phyloP scores from a whole-genome alignment of 2,797 vertebrate species.

The Gila robusta region DNA sequence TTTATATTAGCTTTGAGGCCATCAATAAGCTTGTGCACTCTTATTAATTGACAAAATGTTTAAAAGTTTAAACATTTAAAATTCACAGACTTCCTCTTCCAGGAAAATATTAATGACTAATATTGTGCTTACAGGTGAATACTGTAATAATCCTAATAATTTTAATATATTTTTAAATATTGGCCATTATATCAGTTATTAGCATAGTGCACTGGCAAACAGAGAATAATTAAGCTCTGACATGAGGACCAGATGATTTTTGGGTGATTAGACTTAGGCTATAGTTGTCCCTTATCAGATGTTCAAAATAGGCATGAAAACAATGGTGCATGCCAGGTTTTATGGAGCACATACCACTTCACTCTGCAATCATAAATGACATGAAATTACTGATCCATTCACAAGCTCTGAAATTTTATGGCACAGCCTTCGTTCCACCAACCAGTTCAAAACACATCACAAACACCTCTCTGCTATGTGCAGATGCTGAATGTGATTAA shows the following conservation, averaged over 20 bases:
- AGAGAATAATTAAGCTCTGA: not conserved
- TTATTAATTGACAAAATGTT: not conserved
- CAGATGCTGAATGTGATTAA: not conserved
- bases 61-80: not conserved
- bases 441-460: slow-evolving; percentile 8
- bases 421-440: not conserved
- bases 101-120: not conserved
- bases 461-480: not conserved
- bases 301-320: slow-evolving; percentile 7
- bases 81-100: not conserved
- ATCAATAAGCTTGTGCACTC: not conserved
- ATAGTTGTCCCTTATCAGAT: not conserved
- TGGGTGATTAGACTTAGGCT: not conserved
- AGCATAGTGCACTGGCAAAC: not conserved
- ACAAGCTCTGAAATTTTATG: not conserved
- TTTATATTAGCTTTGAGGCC: not conserved
- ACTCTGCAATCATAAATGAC: slow-evolving; percentile 11
- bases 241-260: not conserved
- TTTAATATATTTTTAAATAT: not conserved
- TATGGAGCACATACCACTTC: not conserved
- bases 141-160: not conserved
- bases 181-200: not conserved
- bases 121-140: not conserved
- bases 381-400: slow-evolving; percentile 17
- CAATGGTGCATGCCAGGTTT: not conserved